Evolutionary conservation across 2,113 vertebrate genomes (phyloP).

Genomic region (Cariama cristata): DNA sequence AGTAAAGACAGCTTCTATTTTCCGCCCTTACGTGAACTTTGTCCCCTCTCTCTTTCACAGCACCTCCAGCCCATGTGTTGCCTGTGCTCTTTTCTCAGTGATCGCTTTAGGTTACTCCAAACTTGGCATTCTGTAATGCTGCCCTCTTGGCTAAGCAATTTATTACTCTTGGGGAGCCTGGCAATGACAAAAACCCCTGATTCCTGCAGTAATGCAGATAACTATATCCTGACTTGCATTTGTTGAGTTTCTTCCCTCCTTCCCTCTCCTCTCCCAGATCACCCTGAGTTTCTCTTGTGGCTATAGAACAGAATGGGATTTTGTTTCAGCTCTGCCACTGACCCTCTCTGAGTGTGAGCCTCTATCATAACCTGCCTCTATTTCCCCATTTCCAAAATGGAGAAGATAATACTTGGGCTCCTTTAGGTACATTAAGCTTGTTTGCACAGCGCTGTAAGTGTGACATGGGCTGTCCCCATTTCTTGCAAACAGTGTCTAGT

Average conservation of each 20-base stretch:
- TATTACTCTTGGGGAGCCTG: neutral
- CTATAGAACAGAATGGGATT: neutral
- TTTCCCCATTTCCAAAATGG: neutral
- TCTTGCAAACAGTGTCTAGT: neutral
- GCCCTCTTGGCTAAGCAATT: neutral
- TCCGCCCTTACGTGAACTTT: neutral
- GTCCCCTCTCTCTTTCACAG: neutral
- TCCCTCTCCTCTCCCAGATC: neutral
- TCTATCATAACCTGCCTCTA: neutral
- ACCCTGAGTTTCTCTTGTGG: neutral
- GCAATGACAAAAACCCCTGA: neutral
- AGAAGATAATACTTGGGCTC: neutral
- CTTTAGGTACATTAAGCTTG: neutral
- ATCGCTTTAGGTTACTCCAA: neutral
- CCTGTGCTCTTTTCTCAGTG: neutral
- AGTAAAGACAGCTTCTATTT: neutral
- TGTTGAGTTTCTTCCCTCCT: neutral
- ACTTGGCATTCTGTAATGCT: neutral
- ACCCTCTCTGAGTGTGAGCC: neutral
- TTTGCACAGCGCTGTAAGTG: rapidly evolving
- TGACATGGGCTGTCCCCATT: neutral
- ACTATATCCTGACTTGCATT: neutral
- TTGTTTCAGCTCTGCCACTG: neutral
- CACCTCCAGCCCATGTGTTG: neutral
- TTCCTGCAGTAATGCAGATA: neutral